These are phyloP conservation scores for Botia almorhae DNA, from an alignment of 2,797 vertebrate species.

Conservation along the genomic window DNA sequence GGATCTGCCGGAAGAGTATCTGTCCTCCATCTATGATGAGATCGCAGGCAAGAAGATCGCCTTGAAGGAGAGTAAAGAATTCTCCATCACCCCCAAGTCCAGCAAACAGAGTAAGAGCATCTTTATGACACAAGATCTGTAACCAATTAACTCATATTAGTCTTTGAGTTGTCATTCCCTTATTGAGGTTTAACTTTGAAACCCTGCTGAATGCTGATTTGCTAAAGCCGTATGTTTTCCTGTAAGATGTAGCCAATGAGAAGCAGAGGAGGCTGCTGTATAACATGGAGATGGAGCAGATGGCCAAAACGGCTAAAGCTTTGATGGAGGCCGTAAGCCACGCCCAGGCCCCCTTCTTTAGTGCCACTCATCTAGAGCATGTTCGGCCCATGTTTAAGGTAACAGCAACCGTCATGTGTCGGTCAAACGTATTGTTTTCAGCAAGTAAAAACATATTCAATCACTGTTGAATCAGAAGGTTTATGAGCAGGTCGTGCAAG, in stretches of 20 bases:
- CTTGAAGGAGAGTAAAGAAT: slow-evolving; percentile 95
- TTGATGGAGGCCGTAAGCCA: slow-evolving; percentile 98
- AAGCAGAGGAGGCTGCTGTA: slow-evolving; percentile 93
- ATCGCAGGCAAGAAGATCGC: slow-evolving; percentile 97
- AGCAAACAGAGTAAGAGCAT: slow-evolving; percentile 88
- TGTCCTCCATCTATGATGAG: slow-evolving; percentile 94
- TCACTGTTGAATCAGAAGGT: neutral
- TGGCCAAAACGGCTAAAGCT: slow-evolving; percentile 97
- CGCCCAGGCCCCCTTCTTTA: slow-evolving; percentile 94
- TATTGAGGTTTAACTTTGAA: neutral
- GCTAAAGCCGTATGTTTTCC: neutral
- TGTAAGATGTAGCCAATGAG: slow-evolving; percentile 87
- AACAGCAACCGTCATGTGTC: neutral
- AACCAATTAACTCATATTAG: neutral
- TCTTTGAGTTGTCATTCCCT: neutral
- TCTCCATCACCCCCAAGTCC: slow-evolving; percentile 89
- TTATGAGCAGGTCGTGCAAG: neutral
- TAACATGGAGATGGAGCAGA: slow-evolving; percentile 98
- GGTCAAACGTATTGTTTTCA: neutral
- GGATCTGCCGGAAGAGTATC: slow-evolving; percentile 93
- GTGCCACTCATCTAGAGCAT: slow-evolving; percentile 94
- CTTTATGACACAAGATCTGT: neutral
- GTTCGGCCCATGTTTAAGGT: slow-evolving; percentile 99
- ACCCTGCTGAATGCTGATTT: neutral
- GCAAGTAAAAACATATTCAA: neutral